Evolutionary conservation across 2,113 vertebrate species (phyloP), one percentile per base, ranked within the genome.

Genomic region (Trachemys scripta): DNA sequence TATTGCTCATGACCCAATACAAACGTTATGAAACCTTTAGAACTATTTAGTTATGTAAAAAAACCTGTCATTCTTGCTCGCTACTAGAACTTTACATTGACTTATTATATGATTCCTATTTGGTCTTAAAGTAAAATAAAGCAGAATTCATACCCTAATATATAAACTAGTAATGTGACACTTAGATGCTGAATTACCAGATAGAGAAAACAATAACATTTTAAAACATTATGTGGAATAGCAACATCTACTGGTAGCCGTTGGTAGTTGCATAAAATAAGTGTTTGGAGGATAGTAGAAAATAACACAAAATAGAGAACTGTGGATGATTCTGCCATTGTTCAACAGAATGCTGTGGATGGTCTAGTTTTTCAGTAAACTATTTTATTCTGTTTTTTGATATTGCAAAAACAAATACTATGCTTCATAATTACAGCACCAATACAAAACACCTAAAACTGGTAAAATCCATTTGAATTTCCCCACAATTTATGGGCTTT

Each of bases 231-330:
- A 76, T 96, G 95, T 97, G 57, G 85, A 53, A 84, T 88, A 97
- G 97, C 95, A 96, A 97, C 98, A 98, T 97, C 98, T 98, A 8
- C 97, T 97, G 98, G 94, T 45, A 62, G 85, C 47, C 80, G 2
- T 53, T 65, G 81, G 80, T 29, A 83, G 51, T 53, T 79, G 78
- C 38, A 45, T 29, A 27, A 25, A 27, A 69, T 16, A 25, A 4
- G 5, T 29, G 29, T 45, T 65, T 75, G 65, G 35, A 76, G 75
- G 10, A 47, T 25, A 45, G 13, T 78, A 14, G 75, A 47, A 75
- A 75, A 75, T 42, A 42, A 75, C 38, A 75, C 11, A 20, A 42
- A n/a, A 13, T 75, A 75, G 72, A 75, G 72, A 42, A 47, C 25
- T 27, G 6, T 78, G 42, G 75, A 29, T 78, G 25, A 47, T 47